Evolutionary conservation across 1,140 invertebrate species (phyloP), one percentile per base, ranked within the genome.

Genomic region (Radopholus similis): DNA sequence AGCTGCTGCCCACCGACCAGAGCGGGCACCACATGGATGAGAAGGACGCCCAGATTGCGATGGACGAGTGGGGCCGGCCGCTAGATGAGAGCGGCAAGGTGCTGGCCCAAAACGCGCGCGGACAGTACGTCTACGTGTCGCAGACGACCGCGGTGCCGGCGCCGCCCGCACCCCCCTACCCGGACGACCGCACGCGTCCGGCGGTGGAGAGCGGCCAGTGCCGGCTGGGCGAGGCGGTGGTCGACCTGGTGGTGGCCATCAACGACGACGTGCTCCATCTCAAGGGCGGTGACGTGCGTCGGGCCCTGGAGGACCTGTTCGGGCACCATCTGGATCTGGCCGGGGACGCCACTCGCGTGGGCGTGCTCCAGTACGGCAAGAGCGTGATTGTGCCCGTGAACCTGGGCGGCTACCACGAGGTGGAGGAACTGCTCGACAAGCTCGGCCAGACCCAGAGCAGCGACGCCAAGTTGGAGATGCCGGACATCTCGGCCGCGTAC

Each of bases 321-420:
- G 30, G n/a, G 40, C 49, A 49, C 8, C 64, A 13, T 40, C n/a
- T 58, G 37, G 55, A 66, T 21, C 21, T 60, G 37, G 64, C 54
- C 28, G 49, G 75, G 11, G 76, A 78, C 56, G 65, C 74, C 1
- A 42, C 68, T 1, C 49, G 76, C n/a, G 35, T 78, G 30, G 57
- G 66, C 0, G 34, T 77, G 28, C 55, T 78, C n/a, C 58, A 74
- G 6, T 75, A 65, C 68, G 75, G 72, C 32, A 70, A 62, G 53
- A 70, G 71, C 62, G 71, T 73, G 9, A 54, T 54, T n/a, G 67
- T 78, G 15, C 76, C 76, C 40, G 62, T 77, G 15, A 64, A 66
- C 34, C 65, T 78, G 9, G 76, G 76, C 47, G 73, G 76, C 18
- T 78, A 78, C 57, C 70, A 78, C 37, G 76, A 78, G 32, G 71